Evolutionary conservation across 2,888 invertebrate genomes (phyloP).

Genomic region (Synergus itoensis): DNA sequence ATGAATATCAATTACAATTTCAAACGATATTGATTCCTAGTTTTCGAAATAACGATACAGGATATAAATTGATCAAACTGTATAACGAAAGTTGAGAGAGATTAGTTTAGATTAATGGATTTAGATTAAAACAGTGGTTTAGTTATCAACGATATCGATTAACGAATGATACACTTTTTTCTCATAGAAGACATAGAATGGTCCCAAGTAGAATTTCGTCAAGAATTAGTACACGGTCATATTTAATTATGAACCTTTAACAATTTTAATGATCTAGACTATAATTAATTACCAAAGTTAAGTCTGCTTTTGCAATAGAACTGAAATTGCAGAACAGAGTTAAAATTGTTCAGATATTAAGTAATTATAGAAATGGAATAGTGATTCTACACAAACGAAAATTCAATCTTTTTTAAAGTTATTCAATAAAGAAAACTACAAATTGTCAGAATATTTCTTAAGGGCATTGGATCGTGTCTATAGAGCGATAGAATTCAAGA

Average conservation of each 20-base stretch:
- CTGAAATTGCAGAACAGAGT: neutral
- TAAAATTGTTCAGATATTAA: neutral
- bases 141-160: slow-evolving; percentile 27
- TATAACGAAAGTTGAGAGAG: neutral
- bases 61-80: neutral
- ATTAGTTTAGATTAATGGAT: neutral
- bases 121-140: slow-evolving; percentile 24
- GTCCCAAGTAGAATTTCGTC: neutral
- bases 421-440: neutral
- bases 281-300: slow-evolving; percentile 4
- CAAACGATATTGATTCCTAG: neutral
- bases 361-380: neutral
- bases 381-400: neutral
- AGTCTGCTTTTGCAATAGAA: neutral
- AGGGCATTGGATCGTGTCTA: no score
- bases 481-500: no score
- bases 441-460: no score
- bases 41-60: neutral
- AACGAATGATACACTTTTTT: slow-evolving; percentile 17
- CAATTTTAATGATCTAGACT: neutral
- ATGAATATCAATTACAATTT: neutral
- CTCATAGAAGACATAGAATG: neutral
- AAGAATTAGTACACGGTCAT: neutral
- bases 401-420: neutral
- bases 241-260: neutral